Evolutionary conservation across 2,888 invertebrate genomes (phyloP).

Genomic region (Agonum fuliginosum): DNA sequence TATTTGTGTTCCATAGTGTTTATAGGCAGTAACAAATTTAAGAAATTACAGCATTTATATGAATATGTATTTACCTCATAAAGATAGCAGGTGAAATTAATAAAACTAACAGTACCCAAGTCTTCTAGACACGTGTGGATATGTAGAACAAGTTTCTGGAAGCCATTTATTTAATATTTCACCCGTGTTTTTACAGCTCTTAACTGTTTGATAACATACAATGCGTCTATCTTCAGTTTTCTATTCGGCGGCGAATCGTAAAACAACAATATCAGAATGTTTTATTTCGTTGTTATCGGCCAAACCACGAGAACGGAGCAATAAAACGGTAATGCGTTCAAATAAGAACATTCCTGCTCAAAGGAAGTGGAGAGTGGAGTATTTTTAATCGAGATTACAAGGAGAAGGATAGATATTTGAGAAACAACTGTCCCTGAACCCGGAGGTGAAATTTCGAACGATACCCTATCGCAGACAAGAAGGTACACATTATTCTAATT

Average conservation of each 20-base stretch:
- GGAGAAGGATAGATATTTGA: not conserved
- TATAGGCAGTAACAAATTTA: too few relatives aligned
- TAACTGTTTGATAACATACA: constrained; percentile 12
- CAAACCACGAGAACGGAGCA: not conserved
- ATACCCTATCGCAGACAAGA: too few relatives aligned
- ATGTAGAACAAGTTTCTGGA: constrained; percentile 44
- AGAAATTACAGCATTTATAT: not conserved
- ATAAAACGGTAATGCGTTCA: constrained; percentile 36
- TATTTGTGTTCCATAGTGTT: too few relatives aligned
- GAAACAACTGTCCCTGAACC: not conserved
- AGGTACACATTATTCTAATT: too few relatives aligned
- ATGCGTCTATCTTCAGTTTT: constrained; percentile 23
- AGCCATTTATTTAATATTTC: constrained; percentile 51
- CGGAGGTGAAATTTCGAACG: not conserved
- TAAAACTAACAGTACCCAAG: not conserved
- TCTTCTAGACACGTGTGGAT: not conserved
- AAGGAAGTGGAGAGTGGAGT: constrained; percentile 15
- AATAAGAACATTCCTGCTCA: constrained; percentile 10
- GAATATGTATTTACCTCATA: constrained; percentile 15
- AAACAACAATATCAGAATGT: constrained; percentile 30
- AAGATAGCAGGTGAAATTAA: not conserved
- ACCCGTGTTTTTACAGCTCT: constrained; percentile 52
- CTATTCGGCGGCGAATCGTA: constrained; percentile 42
- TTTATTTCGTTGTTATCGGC: constrained; percentile 41
- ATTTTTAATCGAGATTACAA: constrained; percentile 39